Percentiles rank a stretch among this genome's conserved stretches.
Conservation (phyloP, 2,888 invertebrate species). For the Drosophila eohydei region DNA sequence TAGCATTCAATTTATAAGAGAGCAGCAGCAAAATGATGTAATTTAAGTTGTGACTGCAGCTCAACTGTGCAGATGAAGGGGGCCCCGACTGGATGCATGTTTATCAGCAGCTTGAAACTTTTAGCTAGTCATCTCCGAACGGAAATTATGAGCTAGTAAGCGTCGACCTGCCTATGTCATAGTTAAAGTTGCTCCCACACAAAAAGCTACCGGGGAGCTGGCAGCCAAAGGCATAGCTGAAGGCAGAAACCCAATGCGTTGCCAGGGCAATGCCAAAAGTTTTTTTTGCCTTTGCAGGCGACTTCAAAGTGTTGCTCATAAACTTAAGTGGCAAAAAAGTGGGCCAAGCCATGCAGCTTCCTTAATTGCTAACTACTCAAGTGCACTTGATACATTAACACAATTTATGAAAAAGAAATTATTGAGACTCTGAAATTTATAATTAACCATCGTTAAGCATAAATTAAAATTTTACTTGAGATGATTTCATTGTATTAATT, state of each 20-base stretch:
- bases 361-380: constrained; percentile 18
- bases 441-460: neutral
- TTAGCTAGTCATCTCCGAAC: constrained; percentile 19
- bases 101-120: constrained; percentile 4
- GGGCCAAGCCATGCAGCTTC: constrained; percentile 11
- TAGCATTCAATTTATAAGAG: neutral
- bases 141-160: constrained; percentile 52
- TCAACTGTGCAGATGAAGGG: neutral
- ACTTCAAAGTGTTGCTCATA: constrained; percentile 1
- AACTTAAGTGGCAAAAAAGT: constrained; percentile 11
- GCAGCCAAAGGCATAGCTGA: neutral
- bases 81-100: neutral
- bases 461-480: neutral
- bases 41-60: neutral
- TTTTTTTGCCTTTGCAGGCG: neutral
- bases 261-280: constrained; percentile 24
- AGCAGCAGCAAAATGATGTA: neutral
- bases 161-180: constrained; percentile 15
- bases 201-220: neutral
- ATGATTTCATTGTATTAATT: neutral
- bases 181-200: constrained; percentile 22
- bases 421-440: neutral
- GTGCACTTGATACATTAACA: neutral
- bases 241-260: constrained; percentile 10
- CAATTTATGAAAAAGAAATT: neutral